Percentiles rank a stretch among this genome's conserved stretches.
Evolutionary conservation across 2,113 vertebrate species (phyloP).

Genomic region (Leuciscus idus): DNA sequence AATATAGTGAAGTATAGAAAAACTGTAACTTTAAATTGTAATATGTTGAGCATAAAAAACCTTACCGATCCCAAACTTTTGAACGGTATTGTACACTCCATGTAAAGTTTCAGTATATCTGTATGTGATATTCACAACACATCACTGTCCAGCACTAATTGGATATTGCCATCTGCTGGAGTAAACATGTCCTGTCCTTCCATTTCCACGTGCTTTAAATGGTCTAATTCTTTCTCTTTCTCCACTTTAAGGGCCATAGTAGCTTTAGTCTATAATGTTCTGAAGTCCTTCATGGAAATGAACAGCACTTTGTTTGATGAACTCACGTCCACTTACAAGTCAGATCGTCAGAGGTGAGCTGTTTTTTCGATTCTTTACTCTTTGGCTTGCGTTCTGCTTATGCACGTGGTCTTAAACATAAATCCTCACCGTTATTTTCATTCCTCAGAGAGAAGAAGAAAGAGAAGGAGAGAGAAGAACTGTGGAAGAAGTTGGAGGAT

Average conservation of each 20-base stretch:
- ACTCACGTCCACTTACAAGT: constrained; percentile 99
- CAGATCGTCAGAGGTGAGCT: constrained; percentile 98
- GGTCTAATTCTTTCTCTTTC: not conserved
- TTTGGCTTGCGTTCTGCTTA: not conserved
- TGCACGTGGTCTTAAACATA: not conserved
- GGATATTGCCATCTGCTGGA: not conserved
- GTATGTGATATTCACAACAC: not conserved
- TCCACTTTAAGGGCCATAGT: constrained; percentile 89
- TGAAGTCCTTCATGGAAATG: constrained; percentile 99
- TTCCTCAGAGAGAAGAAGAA: constrained; percentile 94
- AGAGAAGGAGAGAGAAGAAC: constrained; percentile 97
- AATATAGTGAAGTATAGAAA: too few species aligned
- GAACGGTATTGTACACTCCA: not conserved
- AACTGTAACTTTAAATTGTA: not conserved
- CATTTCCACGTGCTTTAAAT: not conserved
- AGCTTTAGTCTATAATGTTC: constrained; percentile 97
- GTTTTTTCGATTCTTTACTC: not conserved
- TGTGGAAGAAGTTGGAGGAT: constrained; percentile 99
- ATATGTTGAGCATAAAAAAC: not conserved
- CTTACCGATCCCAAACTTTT: not conserved
- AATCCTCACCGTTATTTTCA: not conserved
- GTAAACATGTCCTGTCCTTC: not conserved
- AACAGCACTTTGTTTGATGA: constrained; percentile 99
- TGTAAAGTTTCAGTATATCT: not conserved
- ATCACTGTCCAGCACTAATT: not conserved